Evolutionary conservation across 1,140 invertebrate genomes (phyloP).

Genomic region (Drosophila truncata): DNA sequence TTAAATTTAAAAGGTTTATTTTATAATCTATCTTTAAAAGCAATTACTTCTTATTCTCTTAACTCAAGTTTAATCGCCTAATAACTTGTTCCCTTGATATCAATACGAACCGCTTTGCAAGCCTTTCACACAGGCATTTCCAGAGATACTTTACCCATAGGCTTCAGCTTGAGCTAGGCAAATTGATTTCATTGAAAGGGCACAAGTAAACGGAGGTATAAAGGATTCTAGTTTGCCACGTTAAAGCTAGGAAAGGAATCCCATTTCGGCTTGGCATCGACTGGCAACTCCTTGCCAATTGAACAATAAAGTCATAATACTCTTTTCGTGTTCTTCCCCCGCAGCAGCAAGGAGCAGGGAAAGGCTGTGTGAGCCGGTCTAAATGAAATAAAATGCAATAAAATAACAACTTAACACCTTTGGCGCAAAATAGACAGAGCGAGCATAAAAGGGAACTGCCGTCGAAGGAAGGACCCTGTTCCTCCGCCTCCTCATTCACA

Average conservation of each 20-base stretch:
- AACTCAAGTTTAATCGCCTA: not conserved
- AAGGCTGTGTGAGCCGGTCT: conserved; percentile 38
- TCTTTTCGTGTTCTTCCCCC: conserved; percentile 33
- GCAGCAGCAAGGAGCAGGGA: conserved; percentile 6
- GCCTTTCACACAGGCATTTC: conserved; percentile 3
- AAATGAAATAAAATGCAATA: conserved; percentile 70
- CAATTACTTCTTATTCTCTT: conserved; percentile 2
- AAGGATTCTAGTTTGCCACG: conserved; percentile 13
- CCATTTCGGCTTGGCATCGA: not conserved
- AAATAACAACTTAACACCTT: conserved; percentile 69
- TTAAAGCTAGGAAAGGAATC: conserved; percentile 17
- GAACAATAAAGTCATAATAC: conserved; percentile 65
- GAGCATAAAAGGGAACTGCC: conserved; percentile 56
- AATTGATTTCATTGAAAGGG: conserved; percentile 31
- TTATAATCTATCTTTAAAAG: not conserved
- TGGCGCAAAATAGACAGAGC: conserved; percentile 57
- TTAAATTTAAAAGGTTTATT: not conserved
- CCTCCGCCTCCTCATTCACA: not conserved
- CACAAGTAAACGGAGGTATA: conserved; percentile 10
- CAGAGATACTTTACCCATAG: not conserved
- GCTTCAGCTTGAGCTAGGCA: conserved; percentile 13
- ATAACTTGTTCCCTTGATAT: conserved; percentile 1
- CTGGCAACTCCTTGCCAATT: conserved; percentile 45
- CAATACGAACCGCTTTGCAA: conserved; percentile 3
- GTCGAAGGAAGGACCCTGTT: conserved; percentile 1